These are phyloP conservation scores for Neuroterus valhalla DNA, from an alignment of 1,140 invertebrate species.

Conservation along the genomic window DNA sequence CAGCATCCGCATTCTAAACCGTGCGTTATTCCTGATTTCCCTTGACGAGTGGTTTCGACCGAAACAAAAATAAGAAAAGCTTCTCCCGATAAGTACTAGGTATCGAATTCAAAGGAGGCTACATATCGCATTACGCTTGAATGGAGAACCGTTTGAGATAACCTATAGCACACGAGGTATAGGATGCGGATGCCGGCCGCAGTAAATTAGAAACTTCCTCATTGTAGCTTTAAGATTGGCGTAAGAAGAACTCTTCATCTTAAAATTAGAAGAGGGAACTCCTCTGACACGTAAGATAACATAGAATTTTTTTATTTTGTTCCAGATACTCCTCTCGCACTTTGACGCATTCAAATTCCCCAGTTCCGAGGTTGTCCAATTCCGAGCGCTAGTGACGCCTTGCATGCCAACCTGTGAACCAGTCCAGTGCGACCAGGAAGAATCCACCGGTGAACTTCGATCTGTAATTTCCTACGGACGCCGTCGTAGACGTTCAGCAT, in stretches of 20 bases:
- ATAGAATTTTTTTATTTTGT: constrained; percentile 40
- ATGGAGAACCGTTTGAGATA: neutral
- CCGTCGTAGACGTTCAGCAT: constrained; percentile 77
- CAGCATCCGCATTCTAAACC: constrained; percentile 56
- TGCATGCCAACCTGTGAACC: constrained; percentile 95
- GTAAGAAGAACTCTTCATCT: neutral
- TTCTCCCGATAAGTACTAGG: constrained; percentile 1
- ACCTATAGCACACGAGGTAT: neutral
- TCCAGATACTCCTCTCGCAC: constrained; percentile 88
- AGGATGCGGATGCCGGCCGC: neutral
- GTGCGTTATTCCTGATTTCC: constrained; percentile 40
- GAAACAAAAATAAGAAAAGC: neutral
- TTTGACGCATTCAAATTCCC: constrained; percentile 98
- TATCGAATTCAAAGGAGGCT: constrained; percentile 10
- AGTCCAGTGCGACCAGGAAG: constrained; percentile 88
- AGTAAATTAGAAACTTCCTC: neutral
- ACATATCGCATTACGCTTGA: neutral
- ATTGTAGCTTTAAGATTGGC: neutral
- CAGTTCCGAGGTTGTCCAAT: constrained; percentile 94
- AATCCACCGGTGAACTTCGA: constrained; percentile 86
- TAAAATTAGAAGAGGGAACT: neutral
- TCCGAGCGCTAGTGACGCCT: constrained; percentile 93
- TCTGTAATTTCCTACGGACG: constrained; percentile 89
- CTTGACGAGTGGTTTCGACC: neutral
- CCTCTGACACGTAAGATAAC: neutral